Conservation (phyloP, 2,888 invertebrate species). For the Julus scandinavius region DNA sequence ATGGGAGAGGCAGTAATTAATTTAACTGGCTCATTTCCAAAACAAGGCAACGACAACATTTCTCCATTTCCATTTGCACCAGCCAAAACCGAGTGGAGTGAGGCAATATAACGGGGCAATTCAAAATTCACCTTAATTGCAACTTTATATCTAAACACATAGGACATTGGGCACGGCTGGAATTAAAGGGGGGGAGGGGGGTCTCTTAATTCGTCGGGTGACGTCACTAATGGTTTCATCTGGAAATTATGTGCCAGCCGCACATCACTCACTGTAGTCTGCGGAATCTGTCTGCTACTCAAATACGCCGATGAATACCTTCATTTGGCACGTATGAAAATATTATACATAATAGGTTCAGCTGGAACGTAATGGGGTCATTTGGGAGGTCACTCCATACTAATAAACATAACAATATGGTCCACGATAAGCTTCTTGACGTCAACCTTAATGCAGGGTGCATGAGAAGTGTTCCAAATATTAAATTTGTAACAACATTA, state of each 20-base stretch:
- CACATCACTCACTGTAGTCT: background rate
- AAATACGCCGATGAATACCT: background rate
- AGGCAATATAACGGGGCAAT: background rate
- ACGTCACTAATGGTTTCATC: background rate
- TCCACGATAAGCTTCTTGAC: too few species aligned
- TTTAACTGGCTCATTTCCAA: slow-evolving; percentile 50
- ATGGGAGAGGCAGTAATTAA: slow-evolving; percentile 45
- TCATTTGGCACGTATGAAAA: background rate
- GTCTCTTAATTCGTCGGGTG: background rate
- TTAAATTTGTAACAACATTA: too few species aligned
- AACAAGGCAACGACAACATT: slow-evolving; percentile 36
- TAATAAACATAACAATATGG: too few species aligned
- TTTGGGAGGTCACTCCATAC: too few species aligned
- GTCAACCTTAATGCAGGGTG: too few species aligned
- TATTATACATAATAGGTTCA: background rate
- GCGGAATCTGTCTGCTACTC: background rate
- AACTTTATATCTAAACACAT: background rate
- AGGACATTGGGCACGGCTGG: background rate
- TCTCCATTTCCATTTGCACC: slow-evolving; percentile 45
- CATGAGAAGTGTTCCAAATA: too few species aligned
- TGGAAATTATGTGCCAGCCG: background rate
- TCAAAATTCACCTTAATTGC: slow-evolving; percentile 13
- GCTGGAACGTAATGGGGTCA: background rate
- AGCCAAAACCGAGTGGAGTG: background rate
- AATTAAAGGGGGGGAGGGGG: background rate